phyloP scores from a whole-genome alignment of 92 coral and sea anemone genomes.

The Blastomussa wellsi region DNA sequence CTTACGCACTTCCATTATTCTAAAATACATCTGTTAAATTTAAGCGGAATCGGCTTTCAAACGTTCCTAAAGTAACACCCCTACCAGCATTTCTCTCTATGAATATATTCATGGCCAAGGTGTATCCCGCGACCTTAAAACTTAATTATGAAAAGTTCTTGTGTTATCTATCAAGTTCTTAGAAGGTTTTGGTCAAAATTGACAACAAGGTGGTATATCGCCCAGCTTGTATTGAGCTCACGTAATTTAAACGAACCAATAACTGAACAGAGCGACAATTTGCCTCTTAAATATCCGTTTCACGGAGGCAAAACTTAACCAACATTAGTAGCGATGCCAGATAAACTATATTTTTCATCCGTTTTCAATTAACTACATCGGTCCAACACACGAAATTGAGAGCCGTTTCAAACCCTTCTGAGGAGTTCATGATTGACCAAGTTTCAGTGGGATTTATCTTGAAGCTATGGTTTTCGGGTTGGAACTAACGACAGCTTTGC shows the following conservation, averaged over 20 bases:
- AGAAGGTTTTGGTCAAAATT: background rate
- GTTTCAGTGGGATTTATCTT: constrained; percentile 2
- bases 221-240: constrained; percentile 14
- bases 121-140: no score
- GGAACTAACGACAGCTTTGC: constrained; percentile 21
- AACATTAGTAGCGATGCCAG: constrained; percentile 5
- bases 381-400: background rate
- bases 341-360: constrained; percentile 29
- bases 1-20: no score
- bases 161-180: no score
- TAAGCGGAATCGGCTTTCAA: no score
- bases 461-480: background rate
- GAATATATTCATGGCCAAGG: no score
- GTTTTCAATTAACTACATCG: background rate
- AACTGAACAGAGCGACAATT: background rate
- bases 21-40: no score
- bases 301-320: background rate
- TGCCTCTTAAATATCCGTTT: constrained; percentile 8
- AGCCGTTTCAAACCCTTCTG: background rate
- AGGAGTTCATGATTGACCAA: background rate
- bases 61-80: no score
- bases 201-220: background rate
- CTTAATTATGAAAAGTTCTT: no score
- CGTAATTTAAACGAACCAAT: constrained; percentile 16
- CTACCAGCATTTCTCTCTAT: no score